Evolutionary conservation across 2,888 invertebrate genomes (phyloP), one percentile per base, ranked within the genome.

Genomic region (Tricholauxania praeusta): DNA sequence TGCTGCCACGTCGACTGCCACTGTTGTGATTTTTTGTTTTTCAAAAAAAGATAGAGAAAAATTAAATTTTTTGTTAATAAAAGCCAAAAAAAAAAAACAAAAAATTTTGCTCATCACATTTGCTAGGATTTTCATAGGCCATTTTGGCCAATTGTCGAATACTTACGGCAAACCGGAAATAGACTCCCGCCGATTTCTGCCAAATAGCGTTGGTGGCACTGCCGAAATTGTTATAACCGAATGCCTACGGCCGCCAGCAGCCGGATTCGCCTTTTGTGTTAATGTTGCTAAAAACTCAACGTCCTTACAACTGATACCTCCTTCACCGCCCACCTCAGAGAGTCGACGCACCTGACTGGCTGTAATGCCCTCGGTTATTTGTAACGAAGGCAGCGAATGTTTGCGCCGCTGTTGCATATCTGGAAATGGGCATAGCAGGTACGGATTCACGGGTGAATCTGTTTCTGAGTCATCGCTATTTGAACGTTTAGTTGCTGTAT

Each of bases 181-280:
- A 69, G 94, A 94, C 87, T 95, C 95, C 53, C 95, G 91, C 22
- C 95, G 91, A 80, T 91, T 93, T 63, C 94, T 90, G 0, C 94
- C 94, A 80, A 95, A 95, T n/a, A 95, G 86, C 53, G 93, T 90
- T 71, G 92, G 90, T 4, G 95, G 95, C 72, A 94, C 93, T 82
- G 92, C 92, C 22, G 94, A 94, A 82, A 95, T 95, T 79, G 95
- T 95, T 60, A 95, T 95, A 76, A 95, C 94, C 76, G 95, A 95
- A 88, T 95, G 95, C 80, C 95, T 90, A 79, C 95, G 90, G 3
- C 94, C 94, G 6, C 92, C 94, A 12, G 92, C 91, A 3, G 93
- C 92, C 52, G 92, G 82, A 80, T 83, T 82, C 76, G 81, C 79
- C 28, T 92, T 92, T 82, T 93, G 92, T 76, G 94, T 93, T 57